Evolutionary conservation across 2,888 invertebrate genomes (phyloP), one percentile per base, ranked within the genome.

Genomic region (Nephrotoma guestfalica): DNA sequence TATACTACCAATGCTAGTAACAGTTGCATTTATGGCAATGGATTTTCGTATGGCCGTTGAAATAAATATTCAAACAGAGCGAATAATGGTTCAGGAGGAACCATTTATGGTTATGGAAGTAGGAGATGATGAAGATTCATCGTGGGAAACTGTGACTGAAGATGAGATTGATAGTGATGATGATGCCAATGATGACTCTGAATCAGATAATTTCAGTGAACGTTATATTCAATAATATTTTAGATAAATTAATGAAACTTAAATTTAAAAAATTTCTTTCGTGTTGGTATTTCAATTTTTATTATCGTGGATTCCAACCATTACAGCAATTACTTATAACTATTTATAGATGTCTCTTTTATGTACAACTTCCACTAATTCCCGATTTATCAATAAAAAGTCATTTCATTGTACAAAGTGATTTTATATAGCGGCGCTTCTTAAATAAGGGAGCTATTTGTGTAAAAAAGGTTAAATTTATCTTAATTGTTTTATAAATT

Each of bases 21-120:
- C 94, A 9, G 93, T 94, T 9, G 94, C 93, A 15, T 94, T 95
- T 88, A 93, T 95, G 90, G 93, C 94, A 0, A 92, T 95, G 91
- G 95, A 95, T 89, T 93, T 94, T 45, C 92, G 94, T 86, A 93
- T 95, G 91, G 94, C 94, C 89, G 91, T 95, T 87, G 95, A 95
- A 90, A 93, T 95, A 45, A 94, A 94, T 88, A 92, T 94, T 86
- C 93, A 94, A 87, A 92, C 93, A 51, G 91, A 91, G 6, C 91
- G 90, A 88, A 89, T 91, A 88, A 90, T 90, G 15, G n/a, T 87
- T 15, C 87, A 87, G 18, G 87, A 86, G 85, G 83, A 42, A 86
- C 71, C n/a, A 7, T 86, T 86, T 86, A 18, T 43, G 15, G 15
- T 85, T 45, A 43, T 43, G 42, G 18, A 85, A 85, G 43, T 85